Evolutionary conservation across 2,888 invertebrate genomes (phyloP), one percentile per base, ranked within the genome.

Genomic region (Mystacides longicornis): DNA sequence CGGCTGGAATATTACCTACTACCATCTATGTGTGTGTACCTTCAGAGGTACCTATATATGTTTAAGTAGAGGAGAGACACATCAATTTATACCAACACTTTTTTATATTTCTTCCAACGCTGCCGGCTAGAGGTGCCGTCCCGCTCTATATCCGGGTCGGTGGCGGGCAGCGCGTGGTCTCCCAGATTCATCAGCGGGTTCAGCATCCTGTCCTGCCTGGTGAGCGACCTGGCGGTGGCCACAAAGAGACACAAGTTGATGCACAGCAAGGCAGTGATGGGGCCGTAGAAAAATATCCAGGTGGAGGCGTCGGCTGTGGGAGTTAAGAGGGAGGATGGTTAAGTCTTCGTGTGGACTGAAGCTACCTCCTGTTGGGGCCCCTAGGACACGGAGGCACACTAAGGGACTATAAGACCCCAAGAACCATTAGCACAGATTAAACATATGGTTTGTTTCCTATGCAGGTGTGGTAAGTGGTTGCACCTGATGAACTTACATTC

Each of bases 251-350:
- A 64, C 47, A 79, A 63, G 64, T 83, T 82, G 50, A 69, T 69
- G 7, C 77, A 58, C 2, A 82, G 71, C 27, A 82, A 74, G 18
- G 79, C 62, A 2, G 80, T 79, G 37, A 82, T 76, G 7, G 82
- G 82, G 18, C 80, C 78, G 68, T 82, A 83, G 69, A 83, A 83
- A 65, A 81, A 83, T 11, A 79, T 78, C 65, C 82, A 66, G 2
- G 81, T 79, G 52, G 79, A 75, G 59, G 74, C 69, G 63, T 81
- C 78, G 64, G 80, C 82, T 83, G 71, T n/a, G n/a, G n/a, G n/a
- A n/a, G n/a, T n/a, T n/a, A n/a, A n/a, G n/a, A n/a, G n/a, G n/a
- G n/a, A n/a, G n/a, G n/a, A n/a, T n/a, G n/a, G n/a, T n/a, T n/a
- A n/a, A n/a, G n/a, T n/a, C n/a, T n/a, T n/a, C n/a, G n/a, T n/a